Evolutionary conservation across 2,797 vertebrate genomes (phyloP).

Genomic region (Arctocebus calabarensis): DNA sequence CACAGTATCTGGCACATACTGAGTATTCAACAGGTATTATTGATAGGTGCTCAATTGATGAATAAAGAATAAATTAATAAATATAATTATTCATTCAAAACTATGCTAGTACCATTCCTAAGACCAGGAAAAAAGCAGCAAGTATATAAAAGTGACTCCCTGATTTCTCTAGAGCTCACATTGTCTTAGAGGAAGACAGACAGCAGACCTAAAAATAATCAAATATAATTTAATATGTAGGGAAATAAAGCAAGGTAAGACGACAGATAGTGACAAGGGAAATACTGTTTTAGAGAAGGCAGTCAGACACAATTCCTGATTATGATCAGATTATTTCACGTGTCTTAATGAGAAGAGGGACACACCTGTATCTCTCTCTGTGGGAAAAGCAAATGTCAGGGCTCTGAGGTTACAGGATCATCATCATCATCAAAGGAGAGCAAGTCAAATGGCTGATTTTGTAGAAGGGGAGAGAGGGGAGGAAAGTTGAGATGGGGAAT

Average conservation of each 20-base stretch:
- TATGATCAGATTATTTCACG: not conserved
- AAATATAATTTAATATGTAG: not conserved
- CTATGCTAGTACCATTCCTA: not conserved
- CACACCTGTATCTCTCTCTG: not conserved
- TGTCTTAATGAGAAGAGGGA: not conserved
- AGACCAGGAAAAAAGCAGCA: not conserved
- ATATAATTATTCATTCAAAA: not conserved
- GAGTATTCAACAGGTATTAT: not conserved
- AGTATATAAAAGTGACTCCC: not conserved
- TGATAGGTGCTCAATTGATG: not conserved
- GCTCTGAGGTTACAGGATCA: not conserved
- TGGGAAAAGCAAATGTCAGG: not conserved
- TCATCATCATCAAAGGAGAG: not conserved
- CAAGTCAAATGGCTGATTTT: not conserved
- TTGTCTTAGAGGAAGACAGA: not conserved
- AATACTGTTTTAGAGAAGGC: not conserved
- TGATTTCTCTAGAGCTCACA: not conserved
- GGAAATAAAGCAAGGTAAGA: constrained; percentile 10
- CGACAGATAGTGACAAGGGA: not conserved
- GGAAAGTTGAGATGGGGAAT: not conserved
- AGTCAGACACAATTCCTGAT: not conserved
- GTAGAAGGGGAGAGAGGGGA: not conserved
- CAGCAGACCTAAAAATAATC: not conserved
- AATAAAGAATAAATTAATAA: not conserved
- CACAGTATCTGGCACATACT: not conserved